These are phyloP conservation scores for Ips typographus DNA, from an alignment of 1,140 invertebrate genomes.

Conservation along the genomic window DNA sequence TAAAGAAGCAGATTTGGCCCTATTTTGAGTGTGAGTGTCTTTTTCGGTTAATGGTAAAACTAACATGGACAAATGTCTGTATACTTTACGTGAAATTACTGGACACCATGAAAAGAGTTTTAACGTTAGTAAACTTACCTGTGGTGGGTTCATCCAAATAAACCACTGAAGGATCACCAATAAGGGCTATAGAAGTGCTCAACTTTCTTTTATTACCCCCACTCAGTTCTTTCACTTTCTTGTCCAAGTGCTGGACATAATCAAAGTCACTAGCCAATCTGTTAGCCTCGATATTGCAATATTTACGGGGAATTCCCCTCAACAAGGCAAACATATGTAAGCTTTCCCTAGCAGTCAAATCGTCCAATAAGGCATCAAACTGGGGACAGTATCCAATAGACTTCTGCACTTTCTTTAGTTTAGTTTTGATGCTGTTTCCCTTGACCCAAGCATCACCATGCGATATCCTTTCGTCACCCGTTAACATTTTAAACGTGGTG, in stretches of 20 bases:
- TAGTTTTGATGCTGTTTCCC: slow-evolving; percentile 55
- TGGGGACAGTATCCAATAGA: slow-evolving; percentile 81
- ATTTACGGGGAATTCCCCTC: slow-evolving; percentile 63
- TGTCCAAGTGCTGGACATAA: slow-evolving; percentile 58
- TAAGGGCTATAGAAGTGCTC: slow-evolving; percentile 87
- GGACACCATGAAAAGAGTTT: not conserved
- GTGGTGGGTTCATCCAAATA: slow-evolving; percentile 86
- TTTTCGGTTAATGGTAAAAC: not conserved
- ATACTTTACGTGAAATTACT: not conserved
- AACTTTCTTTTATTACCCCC: slow-evolving; percentile 95
- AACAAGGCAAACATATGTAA: slow-evolving; percentile 73
- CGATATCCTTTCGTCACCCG: slow-evolving; percentile 70
- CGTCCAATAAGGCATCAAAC: slow-evolving; percentile 79
- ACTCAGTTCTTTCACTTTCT: slow-evolving; percentile 67
- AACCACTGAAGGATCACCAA: slow-evolving; percentile 86
- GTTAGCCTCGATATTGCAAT: slow-evolving; percentile 49
- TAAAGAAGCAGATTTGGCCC: not conserved
- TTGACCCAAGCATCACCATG: slow-evolving; percentile 48
- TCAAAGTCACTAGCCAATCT: slow-evolving; percentile 54
- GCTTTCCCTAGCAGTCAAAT: slow-evolving; percentile 78
- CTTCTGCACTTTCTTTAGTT: slow-evolving; percentile 61
- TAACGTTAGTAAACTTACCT: slow-evolving; percentile 50
- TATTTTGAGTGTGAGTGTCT: slow-evolving; percentile 1
- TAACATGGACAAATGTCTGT: not conserved
- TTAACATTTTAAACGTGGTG: slow-evolving; percentile 87